Base-by-base conservation (phyloP, 2,797 vertebrate species). In the Trichosurus vulpecula region DNA sequence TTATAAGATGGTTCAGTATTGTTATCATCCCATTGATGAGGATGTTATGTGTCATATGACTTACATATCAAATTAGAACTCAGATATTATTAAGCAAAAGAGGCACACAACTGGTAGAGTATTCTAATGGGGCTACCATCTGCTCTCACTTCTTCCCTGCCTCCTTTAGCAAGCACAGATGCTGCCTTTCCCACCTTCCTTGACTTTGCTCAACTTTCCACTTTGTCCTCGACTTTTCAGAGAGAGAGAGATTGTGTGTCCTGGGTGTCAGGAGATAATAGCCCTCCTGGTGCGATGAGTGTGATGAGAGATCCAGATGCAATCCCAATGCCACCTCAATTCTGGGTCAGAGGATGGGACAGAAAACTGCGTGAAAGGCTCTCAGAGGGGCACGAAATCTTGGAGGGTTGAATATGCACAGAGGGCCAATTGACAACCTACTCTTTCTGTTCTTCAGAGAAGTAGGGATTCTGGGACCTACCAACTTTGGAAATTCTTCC, bases 71-170 rank as follows among this genome's bases (percentile, higher is more conserved):
- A 27, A 87, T 87, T 27, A 87, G 74, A 10, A 3, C 74, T 89
- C 95, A 54, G 6, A 41, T 52, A 54, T 74, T 96, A 92, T 58
- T 14, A 94, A 91, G 51, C 47, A 93, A 95, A 95, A 92, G 30
- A 92, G 54, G 2, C 56, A 41, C 11, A 22, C 53, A 90, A 51
- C 16, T 89, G 19, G 31, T 13, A n/a, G 1, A 96, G 35, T 27
- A 91, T 81, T 5, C 25, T 96, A 93, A 57, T 30, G 22, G 74
- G 5, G 66, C 4, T 90, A 11, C 27, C 27, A 53, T 30, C 51
- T 90, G 13, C 92, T 94, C 81, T 66, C 1, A 57, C 89, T 94
- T 92, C 35, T 54, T 47, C 93, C 93, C 91, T 92, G 61, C 25
- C 66, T 93, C 14, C 27, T 29, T 51, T 94, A 35, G 22, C n/a